These are phyloP conservation scores for Hirtodrosophila trivittata DNA, from an alignment of 2,888 invertebrate genomes.

Conservation along the genomic window DNA sequence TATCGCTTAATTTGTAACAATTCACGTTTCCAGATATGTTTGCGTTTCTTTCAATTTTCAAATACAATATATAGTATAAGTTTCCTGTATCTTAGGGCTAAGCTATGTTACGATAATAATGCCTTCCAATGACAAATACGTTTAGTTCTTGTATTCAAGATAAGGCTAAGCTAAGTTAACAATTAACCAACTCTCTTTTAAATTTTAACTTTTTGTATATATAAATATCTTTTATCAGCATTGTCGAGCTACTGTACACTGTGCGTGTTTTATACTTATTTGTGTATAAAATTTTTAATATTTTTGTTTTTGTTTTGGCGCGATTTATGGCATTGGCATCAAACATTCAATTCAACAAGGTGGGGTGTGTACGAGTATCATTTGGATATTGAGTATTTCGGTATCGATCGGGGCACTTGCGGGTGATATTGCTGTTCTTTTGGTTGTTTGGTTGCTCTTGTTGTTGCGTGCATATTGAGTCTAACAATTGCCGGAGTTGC, in stretches of 20 bases:
- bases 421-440: slow-evolving; percentile 58
- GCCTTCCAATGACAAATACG: slow-evolving; percentile 34
- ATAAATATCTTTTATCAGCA: slow-evolving; percentile 27
- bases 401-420: slow-evolving; percentile 62
- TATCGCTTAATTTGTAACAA: slow-evolving; percentile 60
- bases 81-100: slow-evolving; percentile 23
- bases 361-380: slow-evolving; percentile 44
- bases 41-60: slow-evolving; percentile 37
- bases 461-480: slow-evolving; percentile 70
- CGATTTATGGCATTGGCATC: slow-evolving; percentile 52
- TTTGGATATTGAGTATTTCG: slow-evolving; percentile 31
- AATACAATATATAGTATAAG: slow-evolving; percentile 3
- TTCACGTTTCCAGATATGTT: slow-evolving; percentile 65
- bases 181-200: slow-evolving; percentile 22
- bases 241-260: slow-evolving; percentile 70
- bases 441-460: slow-evolving; percentile 51
- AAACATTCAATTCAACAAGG: slow-evolving; percentile 55
- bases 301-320: slow-evolving; percentile 32
- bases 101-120: slow-evolving; percentile 36
- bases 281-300: slow-evolving; percentile 18
- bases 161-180: slow-evolving; percentile 41
- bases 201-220: slow-evolving; percentile 1
- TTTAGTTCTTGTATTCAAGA: slow-evolving; percentile 16
- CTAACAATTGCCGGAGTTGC: slow-evolving; percentile 77
- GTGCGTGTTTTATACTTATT: slow-evolving; percentile 25